Evolutionary conservation across 2,888 invertebrate species (phyloP), one percentile per base, ranked within the genome.

Genomic region (Auanema freiburgensis): DNA sequence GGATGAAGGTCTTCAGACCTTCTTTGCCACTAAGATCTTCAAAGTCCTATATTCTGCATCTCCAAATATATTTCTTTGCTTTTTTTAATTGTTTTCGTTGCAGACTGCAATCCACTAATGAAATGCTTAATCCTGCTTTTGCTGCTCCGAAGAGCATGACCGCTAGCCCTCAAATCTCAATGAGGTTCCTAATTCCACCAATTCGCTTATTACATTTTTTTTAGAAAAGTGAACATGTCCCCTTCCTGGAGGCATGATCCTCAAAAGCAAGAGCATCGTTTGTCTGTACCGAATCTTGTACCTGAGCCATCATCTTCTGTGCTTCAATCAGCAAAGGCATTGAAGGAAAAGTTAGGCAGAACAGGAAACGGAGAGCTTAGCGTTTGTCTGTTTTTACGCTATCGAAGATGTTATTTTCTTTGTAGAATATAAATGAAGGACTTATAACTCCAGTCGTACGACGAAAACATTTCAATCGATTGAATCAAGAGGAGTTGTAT

Each of bases 341-440:
- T 72, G 16, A 56, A 57, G 23, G 76, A 72, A 55, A 66, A 71
- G 33, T 57, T 79, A 24, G 76, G 77, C 0, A 59, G 76, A 10
- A 71, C 50, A 8, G 63, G 53, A 6, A 70, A 67, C 55, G 76
- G 76, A 40, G 72, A 74, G 40, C 63, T 76, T 12, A 44, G 58
- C 51, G 69, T 69, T 1, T 46, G 68, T 49, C 23, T n/a, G 14
- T 18, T 14, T 18, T n/a, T 14, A 55, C 16, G n/a, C 16, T 55
- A 14, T 24, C 4, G 5, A 12, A 55, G 6, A 14, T 12, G 52
- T 43, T 14, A 43, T 21, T 44, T 12, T 50, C 16, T 43, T 51
- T 73, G 21, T 62, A 78, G 72, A 75, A 79, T 58, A 78, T 84
- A 53, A 80, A 80, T 63, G 80, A 80, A 60, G 80, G 79, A 49